These are phyloP conservation scores for Peromyscus leucopus DNA, from an alignment of 2,113 vertebrate genomes.

Conservation along the genomic window DNA sequence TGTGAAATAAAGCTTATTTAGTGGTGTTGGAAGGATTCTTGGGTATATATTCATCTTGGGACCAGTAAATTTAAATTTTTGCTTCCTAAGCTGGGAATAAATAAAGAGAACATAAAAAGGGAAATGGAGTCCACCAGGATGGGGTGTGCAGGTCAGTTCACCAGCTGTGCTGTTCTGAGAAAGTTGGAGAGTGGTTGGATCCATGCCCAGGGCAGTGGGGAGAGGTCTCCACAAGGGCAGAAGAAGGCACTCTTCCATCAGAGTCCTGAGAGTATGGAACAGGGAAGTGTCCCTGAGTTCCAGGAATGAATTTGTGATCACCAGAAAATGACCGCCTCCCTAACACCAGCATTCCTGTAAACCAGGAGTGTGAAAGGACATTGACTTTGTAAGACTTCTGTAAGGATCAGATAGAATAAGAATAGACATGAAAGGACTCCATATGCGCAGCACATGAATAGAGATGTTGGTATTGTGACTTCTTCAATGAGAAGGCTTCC, in stretches of 20 bases:
- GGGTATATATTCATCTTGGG: not conserved
- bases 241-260: not conserved
- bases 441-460: accelerated
- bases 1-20: not conserved
- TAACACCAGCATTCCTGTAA: not conserved
- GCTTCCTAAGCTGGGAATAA: constrained; percentile 16
- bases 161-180: not conserved
- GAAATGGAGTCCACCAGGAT: not conserved
- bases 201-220: accelerated
- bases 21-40: not conserved
- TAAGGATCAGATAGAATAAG: not conserved
- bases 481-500: not conserved
- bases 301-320: not conserved
- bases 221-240: not conserved
- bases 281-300: not conserved
- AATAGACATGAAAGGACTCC: accelerated
- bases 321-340: not conserved
- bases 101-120: not conserved
- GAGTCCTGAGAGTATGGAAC: not conserved
- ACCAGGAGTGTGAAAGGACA: not conserved
- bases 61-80: constrained; percentile 38
- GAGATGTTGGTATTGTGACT: accelerated
- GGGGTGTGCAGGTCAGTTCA: not conserved
- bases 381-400: not conserved
- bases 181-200: accelerated